Conservation (phyloP, 1,140 invertebrate species). For the Orussus abietinus region DNA sequence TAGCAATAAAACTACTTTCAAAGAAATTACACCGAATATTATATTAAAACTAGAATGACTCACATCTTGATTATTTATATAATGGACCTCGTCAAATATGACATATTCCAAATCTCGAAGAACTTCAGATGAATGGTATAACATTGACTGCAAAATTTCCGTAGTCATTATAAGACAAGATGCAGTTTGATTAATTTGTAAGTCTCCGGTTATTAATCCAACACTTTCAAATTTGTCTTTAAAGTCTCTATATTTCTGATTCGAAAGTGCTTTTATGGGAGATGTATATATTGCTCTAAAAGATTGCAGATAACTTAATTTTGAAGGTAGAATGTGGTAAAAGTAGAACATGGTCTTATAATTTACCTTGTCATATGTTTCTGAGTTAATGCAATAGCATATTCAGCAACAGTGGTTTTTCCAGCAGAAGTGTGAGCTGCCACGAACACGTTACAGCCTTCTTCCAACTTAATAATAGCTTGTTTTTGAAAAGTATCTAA, state of each 20-base stretch:
- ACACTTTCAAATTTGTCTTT: slow-evolving; percentile 89
- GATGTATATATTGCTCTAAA: slow-evolving; percentile 95
- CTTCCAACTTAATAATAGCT: slow-evolving; percentile 91
- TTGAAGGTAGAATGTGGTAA: background rate
- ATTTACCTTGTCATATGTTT: slow-evolving; percentile 84
- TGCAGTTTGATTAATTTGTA: slow-evolving; percentile 92
- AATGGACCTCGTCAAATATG: slow-evolving; percentile 99
- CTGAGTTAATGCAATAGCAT: slow-evolving; percentile 91
- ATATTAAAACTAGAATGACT: slow-evolving; percentile 21
- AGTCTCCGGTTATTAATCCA: slow-evolving; percentile 92
- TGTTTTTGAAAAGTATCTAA: slow-evolving; percentile 96
- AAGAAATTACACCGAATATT: slow-evolving; percentile 6
- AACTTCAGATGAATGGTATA: slow-evolving; percentile 93
- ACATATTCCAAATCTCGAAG: slow-evolving; percentile 97
- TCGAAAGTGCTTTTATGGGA: slow-evolving; percentile 98
- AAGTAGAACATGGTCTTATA: too few species aligned
- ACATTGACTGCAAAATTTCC: slow-evolving; percentile 95
- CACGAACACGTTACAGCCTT: slow-evolving; percentile 94
- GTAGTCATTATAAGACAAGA: slow-evolving; percentile 99
- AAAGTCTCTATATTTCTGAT: slow-evolving; percentile 99
- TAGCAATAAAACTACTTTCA: background rate
- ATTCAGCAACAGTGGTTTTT: slow-evolving; percentile 99
- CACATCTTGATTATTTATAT: slow-evolving; percentile 95
- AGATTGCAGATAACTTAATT: slow-evolving; percentile 29
- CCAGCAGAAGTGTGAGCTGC: slow-evolving; percentile 99